These are phyloP conservation scores for Nibea albiflora DNA, from an alignment of 2,113 vertebrate genomes.

Conservation along the genomic window DNA sequence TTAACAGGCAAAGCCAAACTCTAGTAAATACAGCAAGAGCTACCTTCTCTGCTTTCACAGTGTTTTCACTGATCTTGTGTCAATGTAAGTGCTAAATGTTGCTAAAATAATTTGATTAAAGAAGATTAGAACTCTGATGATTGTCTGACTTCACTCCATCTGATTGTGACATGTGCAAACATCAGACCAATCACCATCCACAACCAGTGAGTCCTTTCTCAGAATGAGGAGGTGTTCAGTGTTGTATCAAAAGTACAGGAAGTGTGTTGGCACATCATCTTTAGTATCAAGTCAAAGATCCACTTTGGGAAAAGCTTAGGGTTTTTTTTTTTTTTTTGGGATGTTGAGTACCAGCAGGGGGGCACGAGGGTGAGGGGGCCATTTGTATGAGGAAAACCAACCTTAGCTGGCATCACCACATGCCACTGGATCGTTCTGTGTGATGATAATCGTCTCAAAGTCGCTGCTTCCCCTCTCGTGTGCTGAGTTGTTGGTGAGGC, in stretches of 20 bases:
- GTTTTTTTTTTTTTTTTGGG: neutral
- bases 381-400: neutral
- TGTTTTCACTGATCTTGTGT: neutral
- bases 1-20: neutral
- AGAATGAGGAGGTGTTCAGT: neutral
- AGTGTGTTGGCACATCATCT: neutral
- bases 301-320: neutral
- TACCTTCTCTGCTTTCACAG: neutral
- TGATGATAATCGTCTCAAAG: neutral
- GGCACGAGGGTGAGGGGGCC: neutral
- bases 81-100: neutral
- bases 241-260: neutral
- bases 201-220: neutral
- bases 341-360: neutral
- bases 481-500: neutral
- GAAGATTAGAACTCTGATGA: neutral
- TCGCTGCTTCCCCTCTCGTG: neutral
- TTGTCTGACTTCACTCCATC: neutral
- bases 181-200: neutral
- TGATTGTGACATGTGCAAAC: neutral
- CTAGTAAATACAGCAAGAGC: neutral
- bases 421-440: neutral
- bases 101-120: neutral
- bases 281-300: neutral
- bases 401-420: neutral